These are phyloP conservation scores for Electrona antarctica DNA, from an alignment of 2,113 vertebrate species.

Conservation along the genomic window DNA sequence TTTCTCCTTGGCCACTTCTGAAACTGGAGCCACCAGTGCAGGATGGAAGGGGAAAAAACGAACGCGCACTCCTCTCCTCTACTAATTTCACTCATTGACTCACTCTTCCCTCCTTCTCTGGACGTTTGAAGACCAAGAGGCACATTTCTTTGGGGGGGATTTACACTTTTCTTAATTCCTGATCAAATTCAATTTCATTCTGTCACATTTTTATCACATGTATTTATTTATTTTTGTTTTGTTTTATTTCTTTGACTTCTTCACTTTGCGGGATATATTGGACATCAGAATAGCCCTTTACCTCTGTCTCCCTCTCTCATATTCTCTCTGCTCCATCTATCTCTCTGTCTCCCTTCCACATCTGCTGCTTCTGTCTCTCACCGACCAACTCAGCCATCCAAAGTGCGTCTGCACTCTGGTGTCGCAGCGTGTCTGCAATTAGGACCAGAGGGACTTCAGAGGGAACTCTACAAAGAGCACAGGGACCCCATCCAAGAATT, in stretches of 20 bases:
- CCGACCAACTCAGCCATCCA: neutral
- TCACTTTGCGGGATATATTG: neutral
- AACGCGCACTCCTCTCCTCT: slow-evolving; percentile 7
- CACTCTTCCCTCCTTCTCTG: neutral
- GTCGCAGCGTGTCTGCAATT: slow-evolving; percentile 20
- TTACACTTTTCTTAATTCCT: too few species aligned
- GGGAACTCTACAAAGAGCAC: neutral
- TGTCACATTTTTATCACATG: neutral
- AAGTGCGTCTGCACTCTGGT: slow-evolving; percentile 22
- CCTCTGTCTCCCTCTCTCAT: neutral
- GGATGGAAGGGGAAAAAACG: slow-evolving; percentile 48
- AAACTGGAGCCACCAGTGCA: slow-evolving; percentile 63
- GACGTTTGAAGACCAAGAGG: slow-evolving; percentile 1
- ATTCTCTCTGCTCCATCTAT: neutral
- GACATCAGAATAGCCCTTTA: neutral
- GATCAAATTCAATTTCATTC: too few species aligned
- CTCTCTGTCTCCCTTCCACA: slow-evolving; percentile 8
- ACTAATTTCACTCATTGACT: neutral
- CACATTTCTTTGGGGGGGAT: neutral
- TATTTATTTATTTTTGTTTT: neutral
- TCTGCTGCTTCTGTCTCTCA: neutral
- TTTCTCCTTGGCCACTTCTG: slow-evolving; percentile 72
- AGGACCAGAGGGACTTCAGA: slow-evolving; percentile 24
- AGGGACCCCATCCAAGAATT: neutral
- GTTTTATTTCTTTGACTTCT: neutral